Evolutionary conservation across 2,113 vertebrate species (phyloP).

Genomic region (Mohoua ochrocephala): DNA sequence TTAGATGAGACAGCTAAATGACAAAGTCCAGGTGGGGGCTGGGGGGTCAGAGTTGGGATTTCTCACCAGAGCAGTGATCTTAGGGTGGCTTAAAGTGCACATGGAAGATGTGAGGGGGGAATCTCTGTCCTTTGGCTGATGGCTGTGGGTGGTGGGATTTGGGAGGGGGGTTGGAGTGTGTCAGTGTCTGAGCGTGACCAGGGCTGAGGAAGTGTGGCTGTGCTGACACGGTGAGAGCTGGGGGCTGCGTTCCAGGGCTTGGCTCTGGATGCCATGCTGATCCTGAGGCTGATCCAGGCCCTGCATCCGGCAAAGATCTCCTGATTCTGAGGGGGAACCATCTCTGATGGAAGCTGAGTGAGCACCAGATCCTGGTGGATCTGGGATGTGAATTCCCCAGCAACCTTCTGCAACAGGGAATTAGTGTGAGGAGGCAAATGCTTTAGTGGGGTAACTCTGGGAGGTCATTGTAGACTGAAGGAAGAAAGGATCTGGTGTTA

Average conservation of each 20-base stretch:
- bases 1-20: background rate
- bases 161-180: rapidly evolving
- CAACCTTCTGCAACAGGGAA: background rate
- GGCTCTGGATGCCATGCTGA: rapidly evolving
- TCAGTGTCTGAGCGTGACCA: rapidly evolving
- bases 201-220: background rate
- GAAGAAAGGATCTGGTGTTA: background rate
- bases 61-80: background rate
- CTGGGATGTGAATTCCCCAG: background rate
- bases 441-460: background rate
- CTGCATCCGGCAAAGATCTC: background rate
- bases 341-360: background rate
- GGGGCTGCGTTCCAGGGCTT: background rate
- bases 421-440: background rate
- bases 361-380: background rate
- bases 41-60: background rate
- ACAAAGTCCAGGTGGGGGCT: background rate
- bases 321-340: background rate
- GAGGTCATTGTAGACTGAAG: background rate
- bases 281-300: background rate
- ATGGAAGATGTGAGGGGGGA: background rate
- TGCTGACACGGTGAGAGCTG: background rate
- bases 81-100: background rate
- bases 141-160: background rate
- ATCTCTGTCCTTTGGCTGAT: background rate